Evolutionary conservation across 2,797 vertebrate genomes (phyloP), one percentile per base, ranked within the genome.

Genomic region (Hipposideros larvatus): DNA sequence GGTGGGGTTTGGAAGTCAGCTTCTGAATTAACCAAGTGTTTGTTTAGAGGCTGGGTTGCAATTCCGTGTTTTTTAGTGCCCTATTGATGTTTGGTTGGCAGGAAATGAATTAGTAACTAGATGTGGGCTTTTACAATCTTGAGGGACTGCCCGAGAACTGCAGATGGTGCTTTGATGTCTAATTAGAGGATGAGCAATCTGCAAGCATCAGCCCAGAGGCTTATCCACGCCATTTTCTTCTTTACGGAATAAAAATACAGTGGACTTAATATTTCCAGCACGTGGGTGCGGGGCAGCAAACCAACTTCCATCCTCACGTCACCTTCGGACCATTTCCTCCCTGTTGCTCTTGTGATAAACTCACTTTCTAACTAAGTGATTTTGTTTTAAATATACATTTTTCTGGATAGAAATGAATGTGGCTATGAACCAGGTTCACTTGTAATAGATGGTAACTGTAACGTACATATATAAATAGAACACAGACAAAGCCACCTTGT

Each of bases 1-100:
- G 87, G 89, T 57, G 75, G 87, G 92, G 92, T 87, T 70, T 91
- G 93, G 87, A 41, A 65, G 26, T 61, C 2, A 37, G 43, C 46
- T 51, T 6, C 48, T 16, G 11, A 51, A 14, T 21, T 48, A 61
- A 34, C 34, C 51, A 63, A 5, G n/a, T 5, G 65, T 70, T 24
- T 8, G 11, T 34, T 28, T 22, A n/a, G 26, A 87, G 61, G 53
- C 0, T 31, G n/a, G 28, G 2, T 15, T 26, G 51, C 46, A 77
- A 11, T 61, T 28, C 79, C 26, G 63, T 19, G 4, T 11, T 71
- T 46, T 83, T 55, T 13, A 26, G 34, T 31, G 28, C 65, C 24
- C 22, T 43, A 34, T 55, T n/a, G 13, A 11, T 65, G 22, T 65
- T 41, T 24, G 34, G 55, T 48, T 63, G 71, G 66, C 21, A 66